Evolutionary conservation across 1,140 invertebrate species (phyloP), one percentile per base, ranked within the genome.

Genomic region (Ephestia elutella): DNA sequence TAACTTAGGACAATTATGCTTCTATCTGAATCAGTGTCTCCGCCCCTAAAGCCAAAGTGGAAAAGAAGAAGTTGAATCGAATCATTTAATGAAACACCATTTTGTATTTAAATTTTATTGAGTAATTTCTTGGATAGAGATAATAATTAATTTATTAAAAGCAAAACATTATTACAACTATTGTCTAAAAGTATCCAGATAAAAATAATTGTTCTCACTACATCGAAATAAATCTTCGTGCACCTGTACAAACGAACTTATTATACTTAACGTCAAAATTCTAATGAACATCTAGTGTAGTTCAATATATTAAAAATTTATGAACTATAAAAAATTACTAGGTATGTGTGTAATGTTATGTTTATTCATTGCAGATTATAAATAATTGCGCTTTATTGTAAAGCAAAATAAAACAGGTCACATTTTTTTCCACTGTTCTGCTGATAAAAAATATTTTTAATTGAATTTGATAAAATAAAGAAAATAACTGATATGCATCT

Each of bases 51-150:
- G 7, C 21, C 2, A 2, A 25, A 25, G 21, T 25, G 21, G 21
- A 44, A 15, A 44, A 4, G 13, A 15, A 15, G 4, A 15, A 1
- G 13, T n/a, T 13, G 2, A 44, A 44, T 11, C 13, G 2, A 15
- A 1, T n/a, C 17, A 49, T 11, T 4, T 1, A 54, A 72, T 64
- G 77, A 76, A 75, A 63, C n/a, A 72, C 21, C 57, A 54, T 56
- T 59, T 71, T 75, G 3, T 74, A 73, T 69, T 73, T 79, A 78
- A 81, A 81, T 63, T 83, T 83, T 83, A 86, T 83, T 86, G 73
- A 82, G 65, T 83, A 76, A 67, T 78, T 71, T 72, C 68, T 73
- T 65, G 76, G 71, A 77, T 80, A 81, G 71, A 78, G 74, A 74
- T 76, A 73, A 72, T 75, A 75, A 78, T 77, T 67, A 74, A 78